Evolutionary conservation across 1,140 invertebrate species (phyloP).

Genomic region (Trachymyrmex septentrionalis): DNA sequence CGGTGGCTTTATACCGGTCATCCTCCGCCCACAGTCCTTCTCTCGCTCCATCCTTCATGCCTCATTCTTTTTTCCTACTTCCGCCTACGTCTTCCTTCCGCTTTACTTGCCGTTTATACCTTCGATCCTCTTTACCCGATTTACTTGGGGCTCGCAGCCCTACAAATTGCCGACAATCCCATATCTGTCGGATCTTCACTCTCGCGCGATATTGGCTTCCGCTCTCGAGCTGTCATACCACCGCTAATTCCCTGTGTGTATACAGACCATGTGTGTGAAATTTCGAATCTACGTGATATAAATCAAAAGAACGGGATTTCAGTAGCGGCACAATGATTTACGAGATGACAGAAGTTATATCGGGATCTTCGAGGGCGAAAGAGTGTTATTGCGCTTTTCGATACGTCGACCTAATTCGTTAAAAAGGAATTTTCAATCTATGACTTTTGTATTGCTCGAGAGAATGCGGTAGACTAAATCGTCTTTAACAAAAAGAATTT

Average conservation of each 20-base stretch:
- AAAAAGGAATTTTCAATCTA: slow-evolving; percentile 7
- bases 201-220: slow-evolving; percentile 51
- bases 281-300: slow-evolving; percentile 47
- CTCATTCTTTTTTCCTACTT: slow-evolving; percentile 18
- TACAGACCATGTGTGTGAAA: slow-evolving; percentile 12
- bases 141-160: slow-evolving; percentile 50
- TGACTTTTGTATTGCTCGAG: neutral
- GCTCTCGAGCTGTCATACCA: slow-evolving; percentile 46
- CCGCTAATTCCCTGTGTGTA: slow-evolving; percentile 55
- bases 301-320: slow-evolving; percentile 39
- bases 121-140: slow-evolving; percentile 55
- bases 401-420: slow-evolving; percentile 23
- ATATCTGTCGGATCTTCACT: slow-evolving; percentile 60
- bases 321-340: slow-evolving; percentile 40
- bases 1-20: slow-evolving; percentile 49
- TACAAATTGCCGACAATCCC: slow-evolving; percentile 74
- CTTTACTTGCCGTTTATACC: slow-evolving; percentile 8
- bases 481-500: neutral
- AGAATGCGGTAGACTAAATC: neutral
- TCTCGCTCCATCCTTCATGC: neutral
- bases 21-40: neutral
- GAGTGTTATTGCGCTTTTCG: neutral
- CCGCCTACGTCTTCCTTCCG: slow-evolving; percentile 11
- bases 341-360: slow-evolving; percentile 26
- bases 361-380: neutral